Base-by-base conservation (phyloP, 2,113 vertebrate genomes). In the Clarias magur region DNA sequence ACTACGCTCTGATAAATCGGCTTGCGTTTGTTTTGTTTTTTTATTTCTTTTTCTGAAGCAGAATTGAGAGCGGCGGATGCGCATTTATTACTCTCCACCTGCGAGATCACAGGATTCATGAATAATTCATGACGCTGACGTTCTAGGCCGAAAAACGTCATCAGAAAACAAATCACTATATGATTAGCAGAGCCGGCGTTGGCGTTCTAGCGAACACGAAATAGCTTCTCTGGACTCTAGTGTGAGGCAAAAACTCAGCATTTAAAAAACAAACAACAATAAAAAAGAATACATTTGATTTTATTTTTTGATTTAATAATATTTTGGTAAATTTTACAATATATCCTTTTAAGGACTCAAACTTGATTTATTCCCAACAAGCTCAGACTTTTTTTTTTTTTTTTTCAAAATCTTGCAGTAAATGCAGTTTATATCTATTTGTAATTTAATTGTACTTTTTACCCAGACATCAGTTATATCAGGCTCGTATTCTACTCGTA, bases 141-240 rank as follows among this genome's bases (percentile, higher is more conserved):
- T 80, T 80, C 62, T 16, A 27, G 62, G 56, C 75, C 4, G 1
- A 80, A 38, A 93, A 93, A 88, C 90, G 89, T 79, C 84, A 70
- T 82, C 73, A 75, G 27, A 85, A 90, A 93, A 93, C 91, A 93
- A 93, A 94, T 84, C 87, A 89, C 82, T 75, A 76, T 85, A 80
- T 91, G 90, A 92, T 88, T 90, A 86, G 19, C 1, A 8, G 25
- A 30, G 48, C 73, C 73, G 8, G 7, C 5, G 1, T n/a, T 54
- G 53, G 23, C 73, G n/a, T n/a, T 25, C 42, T 11, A 10, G 4
- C 10, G 53, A 9, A 19, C 10, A 30, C 3, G 10, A 59, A 80
- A 80, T 48, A 30, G 25, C 13, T 79, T 16, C n/a, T 79, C 54
- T 57, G 16, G 8, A 5, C 56, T 60, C 3, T 9, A 78, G 4